phyloP scores from a whole-genome alignment of 2,888 invertebrate species.

The Tenthredo notha region DNA sequence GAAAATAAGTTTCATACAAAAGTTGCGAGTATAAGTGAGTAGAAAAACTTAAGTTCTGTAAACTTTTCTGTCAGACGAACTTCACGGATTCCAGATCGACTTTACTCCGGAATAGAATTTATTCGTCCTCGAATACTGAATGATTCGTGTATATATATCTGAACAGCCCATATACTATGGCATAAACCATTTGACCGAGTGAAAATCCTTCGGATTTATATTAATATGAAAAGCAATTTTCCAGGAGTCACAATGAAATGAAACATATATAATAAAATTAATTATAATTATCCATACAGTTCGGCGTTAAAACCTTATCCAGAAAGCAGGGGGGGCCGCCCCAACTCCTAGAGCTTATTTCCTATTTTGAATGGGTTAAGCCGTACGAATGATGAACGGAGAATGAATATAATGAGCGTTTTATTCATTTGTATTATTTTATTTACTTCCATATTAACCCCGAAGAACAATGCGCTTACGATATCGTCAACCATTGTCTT shows the following conservation, averaged over 20 bases:
- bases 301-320: background rate
- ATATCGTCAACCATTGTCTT: background rate
- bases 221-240: too few species aligned
- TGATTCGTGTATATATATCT: background rate
- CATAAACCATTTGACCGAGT: background rate
- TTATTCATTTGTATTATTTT: constrained; percentile 9
- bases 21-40: background rate
- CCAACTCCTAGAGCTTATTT: background rate
- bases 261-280: constrained; percentile 19
- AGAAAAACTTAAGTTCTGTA: background rate
- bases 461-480: background rate
- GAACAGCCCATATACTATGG: background rate
- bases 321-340: background rate
- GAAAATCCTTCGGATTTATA: background rate
- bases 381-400: background rate
- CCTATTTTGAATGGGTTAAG: background rate
- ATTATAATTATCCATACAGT: constrained; percentile 17
- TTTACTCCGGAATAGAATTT: background rate
- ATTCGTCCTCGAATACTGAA: background rate
- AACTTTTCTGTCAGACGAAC: background rate
- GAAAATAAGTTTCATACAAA: background rate
- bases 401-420: background rate
- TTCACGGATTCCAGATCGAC: background rate
- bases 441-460: background rate
- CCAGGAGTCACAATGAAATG: background rate